Percentiles rank a stretch among this genome's conserved stretches.
These are phyloP conservation scores for Takifugu ocellatus DNA, from an alignment of 2,797 vertebrate species.

Conservation along the genomic window DNA sequence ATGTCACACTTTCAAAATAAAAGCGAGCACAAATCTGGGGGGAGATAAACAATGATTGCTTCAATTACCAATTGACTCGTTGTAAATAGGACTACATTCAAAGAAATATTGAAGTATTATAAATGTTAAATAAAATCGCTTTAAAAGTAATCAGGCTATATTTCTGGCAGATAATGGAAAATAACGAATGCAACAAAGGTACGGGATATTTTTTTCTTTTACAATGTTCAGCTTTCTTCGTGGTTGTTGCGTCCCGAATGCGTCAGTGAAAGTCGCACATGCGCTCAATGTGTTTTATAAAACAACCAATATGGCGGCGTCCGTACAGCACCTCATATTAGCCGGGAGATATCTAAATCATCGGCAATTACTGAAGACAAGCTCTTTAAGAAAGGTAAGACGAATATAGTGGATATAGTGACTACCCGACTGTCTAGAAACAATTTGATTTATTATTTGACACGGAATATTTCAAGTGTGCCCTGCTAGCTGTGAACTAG, in stretches of 20 bases:
- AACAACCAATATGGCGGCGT: constrained; percentile 73
- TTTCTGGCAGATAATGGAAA: no score
- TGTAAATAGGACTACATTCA: no score
- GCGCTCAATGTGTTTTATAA: constrained; percentile 1
- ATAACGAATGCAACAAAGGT: no score
- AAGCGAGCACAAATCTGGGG: neutral
- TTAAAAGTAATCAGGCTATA: no score
- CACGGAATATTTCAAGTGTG: no score
- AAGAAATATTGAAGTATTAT: no score
- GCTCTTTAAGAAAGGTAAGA: constrained; percentile 55
- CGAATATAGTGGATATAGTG: neutral
- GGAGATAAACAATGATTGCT: neutral
- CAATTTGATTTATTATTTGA: no score
- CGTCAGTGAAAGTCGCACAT: neutral
- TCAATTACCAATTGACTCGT: no score
- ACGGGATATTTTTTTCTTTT: neutral
- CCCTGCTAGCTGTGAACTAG: no score
- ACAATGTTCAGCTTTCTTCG: neutral
- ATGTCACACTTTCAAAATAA: constrained; percentile 50
- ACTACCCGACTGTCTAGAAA: neutral
- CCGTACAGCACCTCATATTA: constrained; percentile 52
- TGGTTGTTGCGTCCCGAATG: constrained; percentile 5
- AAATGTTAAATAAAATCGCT: no score
- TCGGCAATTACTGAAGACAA: constrained; percentile 48
- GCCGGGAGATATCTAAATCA: constrained; percentile 54